Evolutionary conservation across 2,113 vertebrate genomes (phyloP).

Genomic region (Gnathochromis pfefferi): DNA sequence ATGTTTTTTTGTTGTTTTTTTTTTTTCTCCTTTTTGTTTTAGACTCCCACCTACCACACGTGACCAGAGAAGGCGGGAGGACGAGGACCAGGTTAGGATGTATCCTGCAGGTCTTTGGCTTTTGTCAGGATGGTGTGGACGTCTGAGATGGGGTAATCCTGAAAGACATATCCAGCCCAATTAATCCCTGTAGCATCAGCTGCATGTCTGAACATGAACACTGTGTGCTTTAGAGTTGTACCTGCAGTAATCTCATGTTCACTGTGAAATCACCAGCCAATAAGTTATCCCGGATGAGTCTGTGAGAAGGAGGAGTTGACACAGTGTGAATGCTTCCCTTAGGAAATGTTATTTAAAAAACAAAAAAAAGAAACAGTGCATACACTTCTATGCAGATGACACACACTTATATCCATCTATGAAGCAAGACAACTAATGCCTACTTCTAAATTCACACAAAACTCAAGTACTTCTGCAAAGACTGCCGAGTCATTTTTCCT

Average conservation of each 20-base stretch:
- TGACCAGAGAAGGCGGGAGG: background rate
- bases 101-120: constrained; percentile 91
- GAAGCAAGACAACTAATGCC: background rate
- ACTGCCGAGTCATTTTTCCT: background rate
- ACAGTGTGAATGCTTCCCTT: background rate
- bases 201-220: background rate
- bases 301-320: constrained; percentile 32
- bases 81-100: constrained; percentile 67
- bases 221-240: constrained; percentile 22
- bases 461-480: background rate
- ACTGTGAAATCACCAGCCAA: constrained; percentile 91
- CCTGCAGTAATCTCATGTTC: constrained; percentile 96
- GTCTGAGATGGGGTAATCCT: constrained; percentile 97
- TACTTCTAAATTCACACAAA: background rate
- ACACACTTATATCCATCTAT: background rate
- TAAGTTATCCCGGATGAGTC: constrained; percentile 87
- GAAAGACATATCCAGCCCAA: background rate
- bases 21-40: background rate
- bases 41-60: background rate
- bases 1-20: background rate
- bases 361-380: background rate
- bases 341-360: background rate
- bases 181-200: background rate
- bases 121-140: constrained; percentile 90
- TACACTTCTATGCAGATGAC: background rate